Evolutionary conservation across 2,113 vertebrate species (phyloP).

Genomic region (Epinephelus cyanopodus): DNA sequence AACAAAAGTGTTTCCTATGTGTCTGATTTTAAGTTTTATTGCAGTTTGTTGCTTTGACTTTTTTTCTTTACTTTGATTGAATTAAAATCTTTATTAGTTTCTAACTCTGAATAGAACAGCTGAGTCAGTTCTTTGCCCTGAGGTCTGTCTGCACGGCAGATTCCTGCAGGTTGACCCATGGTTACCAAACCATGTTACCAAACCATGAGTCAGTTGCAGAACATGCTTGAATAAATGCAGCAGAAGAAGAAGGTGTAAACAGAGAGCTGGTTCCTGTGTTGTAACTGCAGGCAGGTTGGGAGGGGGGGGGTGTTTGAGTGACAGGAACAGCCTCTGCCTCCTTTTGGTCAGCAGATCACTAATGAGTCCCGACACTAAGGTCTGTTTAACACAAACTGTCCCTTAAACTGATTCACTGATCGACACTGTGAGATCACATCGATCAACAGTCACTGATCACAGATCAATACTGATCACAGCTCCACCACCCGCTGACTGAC

Average conservation of each 20-base stretch:
- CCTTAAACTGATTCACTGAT: not conserved
- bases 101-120: too few relatives aligned
- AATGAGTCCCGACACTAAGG: not conserved
- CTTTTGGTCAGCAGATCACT: slow-evolving; percentile 70
- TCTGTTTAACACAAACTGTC: not conserved
- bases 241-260: slow-evolving; percentile 5
- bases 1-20: too few relatives aligned
- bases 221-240: too few relatives aligned
- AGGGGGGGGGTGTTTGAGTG: slow-evolving; percentile 66
- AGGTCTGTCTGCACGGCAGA: too few relatives aligned
- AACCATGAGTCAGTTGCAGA: not conserved
- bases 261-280: slow-evolving; percentile 19
- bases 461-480: not conserved
- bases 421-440: too few relatives aligned
- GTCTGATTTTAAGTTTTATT: too few relatives aligned
- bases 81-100: too few relatives aligned
- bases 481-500: slow-evolving; percentile 68
- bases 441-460: not conserved
- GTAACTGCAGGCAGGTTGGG: slow-evolving; percentile 29
- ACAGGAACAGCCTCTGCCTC: slow-evolving; percentile 78
- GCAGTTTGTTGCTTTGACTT: too few relatives aligned
- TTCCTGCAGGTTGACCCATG: too few relatives aligned
- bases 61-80: too few relatives aligned
- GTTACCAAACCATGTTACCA: slow-evolving; percentile 5
- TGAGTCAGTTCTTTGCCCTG: too few relatives aligned